Evolutionary conservation across 2,888 invertebrate genomes (phyloP).

Genomic region (Homarus gammarus): DNA sequence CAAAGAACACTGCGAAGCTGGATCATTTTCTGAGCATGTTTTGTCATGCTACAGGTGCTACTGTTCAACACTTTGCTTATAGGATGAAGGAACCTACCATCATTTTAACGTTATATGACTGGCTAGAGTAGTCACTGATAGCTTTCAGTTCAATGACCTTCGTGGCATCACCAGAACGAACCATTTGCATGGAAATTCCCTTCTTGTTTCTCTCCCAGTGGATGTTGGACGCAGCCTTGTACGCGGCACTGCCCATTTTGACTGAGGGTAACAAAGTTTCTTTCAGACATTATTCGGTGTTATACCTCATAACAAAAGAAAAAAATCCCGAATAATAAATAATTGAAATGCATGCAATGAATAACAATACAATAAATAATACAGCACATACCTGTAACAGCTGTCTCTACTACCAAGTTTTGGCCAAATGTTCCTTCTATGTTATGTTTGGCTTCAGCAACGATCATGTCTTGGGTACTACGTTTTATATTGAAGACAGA

Average conservation of each 20-base stretch:
- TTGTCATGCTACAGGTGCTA: neutral
- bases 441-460: neutral
- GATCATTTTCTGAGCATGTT: neutral
- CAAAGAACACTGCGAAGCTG: too few relatives aligned
- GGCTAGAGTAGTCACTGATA: neutral
- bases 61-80: too few relatives aligned
- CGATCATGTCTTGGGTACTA: neutral
- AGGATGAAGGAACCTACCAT: neutral
- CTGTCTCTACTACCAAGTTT: neutral
- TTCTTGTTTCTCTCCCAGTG: neutral
- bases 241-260: neutral
- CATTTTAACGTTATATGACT: neutral
- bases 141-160: constrained; percentile 2
- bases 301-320: too few relatives aligned
- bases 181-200: neutral
- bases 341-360: too few relatives aligned
- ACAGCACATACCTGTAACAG: neutral
- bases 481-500: constrained; percentile 25
- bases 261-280: neutral
- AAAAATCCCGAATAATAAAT: too few relatives aligned
- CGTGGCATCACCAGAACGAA: constrained; percentile 1
- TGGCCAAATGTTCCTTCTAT: neutral
- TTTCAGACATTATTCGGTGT: too few relatives aligned
- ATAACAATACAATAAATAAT: neutral
- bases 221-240: constrained; percentile 12